phyloP scores from a whole-genome alignment of 2,888 invertebrate genomes.

The Leucoma salicis region DNA sequence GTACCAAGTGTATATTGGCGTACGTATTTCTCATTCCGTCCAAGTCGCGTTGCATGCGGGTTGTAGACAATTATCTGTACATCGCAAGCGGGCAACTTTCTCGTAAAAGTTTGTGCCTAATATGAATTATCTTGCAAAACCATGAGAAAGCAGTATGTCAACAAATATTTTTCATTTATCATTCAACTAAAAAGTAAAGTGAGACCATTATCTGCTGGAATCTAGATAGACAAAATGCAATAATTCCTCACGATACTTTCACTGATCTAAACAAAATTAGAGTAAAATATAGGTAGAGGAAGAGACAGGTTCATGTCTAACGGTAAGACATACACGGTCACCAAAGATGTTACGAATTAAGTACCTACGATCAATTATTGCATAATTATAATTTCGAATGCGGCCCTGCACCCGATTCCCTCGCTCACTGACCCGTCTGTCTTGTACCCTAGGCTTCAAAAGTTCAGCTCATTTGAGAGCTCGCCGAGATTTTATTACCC shows the following conservation, averaged over 20 bases:
- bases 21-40: conserved; percentile 19
- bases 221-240: too few relatives aligned
- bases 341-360: too few relatives aligned
- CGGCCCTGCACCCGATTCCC: conserved; percentile 69
- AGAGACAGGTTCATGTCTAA: too few relatives aligned
- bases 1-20: neutral
- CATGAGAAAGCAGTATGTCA: neutral
- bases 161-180: too few relatives aligned
- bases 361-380: too few relatives aligned
- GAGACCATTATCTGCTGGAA: too few relatives aligned
- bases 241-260: too few relatives aligned
- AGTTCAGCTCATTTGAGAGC: conserved; percentile 82
- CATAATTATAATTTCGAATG: conserved; percentile 24
- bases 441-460: conserved; percentile 79
- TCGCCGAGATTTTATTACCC: conserved; percentile 79
- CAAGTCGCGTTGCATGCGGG: conserved; percentile 53
- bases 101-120: conserved; percentile 46
- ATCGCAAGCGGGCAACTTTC: conserved; percentile 52
- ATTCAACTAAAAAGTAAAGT: too few relatives aligned
- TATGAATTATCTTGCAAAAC: conserved; percentile 35
- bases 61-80: conserved; percentile 43
- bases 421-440: conserved; percentile 75
- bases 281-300: too few relatives aligned
- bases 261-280: too few relatives aligned
- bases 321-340: too few relatives aligned